Evolutionary conservation across 1,140 invertebrate genomes (phyloP).

Genomic region (Papilio polytes): DNA sequence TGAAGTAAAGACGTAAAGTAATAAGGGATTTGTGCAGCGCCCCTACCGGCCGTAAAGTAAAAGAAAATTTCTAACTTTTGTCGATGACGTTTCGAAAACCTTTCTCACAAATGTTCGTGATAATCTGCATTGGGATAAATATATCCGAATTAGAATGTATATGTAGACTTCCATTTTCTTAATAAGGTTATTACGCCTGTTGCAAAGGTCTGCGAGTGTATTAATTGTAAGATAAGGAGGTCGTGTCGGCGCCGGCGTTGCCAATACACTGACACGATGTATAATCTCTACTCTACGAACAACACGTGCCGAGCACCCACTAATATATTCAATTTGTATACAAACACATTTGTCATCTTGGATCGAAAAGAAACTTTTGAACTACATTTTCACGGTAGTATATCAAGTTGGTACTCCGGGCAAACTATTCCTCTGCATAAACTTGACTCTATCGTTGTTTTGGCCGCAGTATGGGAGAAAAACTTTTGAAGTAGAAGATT

Average conservation of each 20-base stretch:
- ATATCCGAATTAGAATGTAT: background rate
- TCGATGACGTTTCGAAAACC: no score
- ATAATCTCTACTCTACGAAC: background rate
- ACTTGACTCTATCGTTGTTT: no score
- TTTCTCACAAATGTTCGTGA: no score
- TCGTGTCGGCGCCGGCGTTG: constrained; percentile 57
- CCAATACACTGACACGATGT: constrained; percentile 5
- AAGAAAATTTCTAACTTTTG: no score
- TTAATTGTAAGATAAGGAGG: constrained; percentile 49
- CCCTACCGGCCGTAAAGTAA: no score
- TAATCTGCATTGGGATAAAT: no score
- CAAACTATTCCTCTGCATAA: background rate
- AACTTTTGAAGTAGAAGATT: no score
- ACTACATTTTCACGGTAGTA: background rate
- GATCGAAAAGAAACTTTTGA: background rate
- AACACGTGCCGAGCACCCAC: background rate
- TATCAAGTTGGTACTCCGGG: background rate
- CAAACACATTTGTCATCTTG: background rate
- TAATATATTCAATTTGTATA: background rate
- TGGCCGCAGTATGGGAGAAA: no score
- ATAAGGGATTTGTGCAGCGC: no score
- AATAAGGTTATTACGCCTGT: background rate
- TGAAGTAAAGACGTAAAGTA: no score
- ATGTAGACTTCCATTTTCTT: background rate
- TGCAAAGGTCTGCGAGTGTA: background rate